Evolutionary conservation across 2,888 invertebrate genomes (phyloP), one percentile per base, ranked within the genome.

Genomic region (Tryphoninae sp.): DNA sequence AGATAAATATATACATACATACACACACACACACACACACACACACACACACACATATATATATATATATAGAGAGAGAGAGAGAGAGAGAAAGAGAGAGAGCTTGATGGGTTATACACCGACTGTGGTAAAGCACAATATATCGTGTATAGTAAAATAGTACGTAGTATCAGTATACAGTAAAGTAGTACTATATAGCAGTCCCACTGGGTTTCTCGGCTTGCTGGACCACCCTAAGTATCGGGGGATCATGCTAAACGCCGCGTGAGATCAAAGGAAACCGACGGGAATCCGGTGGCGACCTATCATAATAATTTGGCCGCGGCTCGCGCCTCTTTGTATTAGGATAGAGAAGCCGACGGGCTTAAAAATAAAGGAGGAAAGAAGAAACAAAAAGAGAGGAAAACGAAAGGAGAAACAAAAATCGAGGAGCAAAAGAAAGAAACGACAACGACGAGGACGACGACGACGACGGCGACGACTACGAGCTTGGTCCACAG

Each of bases 271-370:
- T 91, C 90, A 91, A 91, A 91, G 89, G 87, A 80, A 74, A 88
- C 91, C 91, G 91, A 89, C 90, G 87, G 89, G 91, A 92, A 91
- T 89, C 91, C 89, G 90, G 91, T 91, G 91, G 90, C 89, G 83
- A 91, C 90, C 91, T 92, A 92, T 92, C 91, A 91, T 91, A 91
- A 91, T 92, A 91, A 92, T 92, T 91, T 91, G 89, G 90, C 89
- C 87, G 81, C 73, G 89, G 89, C 91, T 91, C 90, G 90, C 91
- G 90, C 90, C 91, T 91, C 91, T 91, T 91, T 91, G 91, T 91
- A 91, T 90, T 89, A 89, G 89, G 89, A 89, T 90, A 89, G 90
- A 87, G 89, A 89, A 90, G 91, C 91, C 91, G 90, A 90, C 89
- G 82, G 80, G 71, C 61, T 82, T 80, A 83, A 84, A 84, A 80